Conservation (phyloP, 2,888 invertebrate species). For the Autographa pulchrina region DNA sequence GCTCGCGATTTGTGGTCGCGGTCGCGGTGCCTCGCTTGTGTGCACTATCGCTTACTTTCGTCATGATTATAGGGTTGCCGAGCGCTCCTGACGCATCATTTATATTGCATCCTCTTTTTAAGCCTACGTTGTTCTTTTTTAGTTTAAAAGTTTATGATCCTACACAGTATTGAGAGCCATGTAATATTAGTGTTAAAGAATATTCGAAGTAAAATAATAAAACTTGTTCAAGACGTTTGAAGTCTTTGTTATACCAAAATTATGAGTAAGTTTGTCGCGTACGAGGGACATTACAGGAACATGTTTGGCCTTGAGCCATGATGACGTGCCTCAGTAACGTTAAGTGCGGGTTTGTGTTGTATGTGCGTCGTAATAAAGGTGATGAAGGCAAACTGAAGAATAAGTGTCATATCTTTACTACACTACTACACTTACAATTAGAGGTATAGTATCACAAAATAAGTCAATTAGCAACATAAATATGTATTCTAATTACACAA, state of each 20-base stretch:
- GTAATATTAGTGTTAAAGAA: not conserved
- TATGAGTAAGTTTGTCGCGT: conserved; percentile 9
- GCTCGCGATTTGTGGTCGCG: conserved; percentile 78
- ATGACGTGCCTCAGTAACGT: conserved; percentile 12
- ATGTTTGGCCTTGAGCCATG: conserved; percentile 7
- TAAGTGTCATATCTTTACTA: not conserved
- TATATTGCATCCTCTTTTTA: conserved; percentile 25
- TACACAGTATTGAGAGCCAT: not conserved
- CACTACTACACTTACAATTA: too few relatives aligned
- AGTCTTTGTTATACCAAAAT: not conserved
- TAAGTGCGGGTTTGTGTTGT: not conserved
- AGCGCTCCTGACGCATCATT: conserved; percentile 39
- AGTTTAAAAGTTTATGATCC: not conserved
- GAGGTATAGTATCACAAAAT: not conserved
- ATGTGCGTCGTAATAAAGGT: not conserved
- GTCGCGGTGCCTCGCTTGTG: conserved; percentile 62
- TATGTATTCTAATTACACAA: not conserved
- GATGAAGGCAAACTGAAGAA: not conserved
- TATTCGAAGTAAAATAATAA: not conserved
- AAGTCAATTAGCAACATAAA: not conserved
- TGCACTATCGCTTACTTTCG: conserved; percentile 69
- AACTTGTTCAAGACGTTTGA: not conserved
- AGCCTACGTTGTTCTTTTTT: conserved; percentile 5
- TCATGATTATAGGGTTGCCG: conserved; percentile 62
- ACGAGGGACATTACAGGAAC: conserved; percentile 6